Percentiles rank a stretch among this genome's conserved stretches.
phyloP scores from a whole-genome alignment of 2,797 vertebrate species.

The Hypotaenidia philippensis region DNA sequence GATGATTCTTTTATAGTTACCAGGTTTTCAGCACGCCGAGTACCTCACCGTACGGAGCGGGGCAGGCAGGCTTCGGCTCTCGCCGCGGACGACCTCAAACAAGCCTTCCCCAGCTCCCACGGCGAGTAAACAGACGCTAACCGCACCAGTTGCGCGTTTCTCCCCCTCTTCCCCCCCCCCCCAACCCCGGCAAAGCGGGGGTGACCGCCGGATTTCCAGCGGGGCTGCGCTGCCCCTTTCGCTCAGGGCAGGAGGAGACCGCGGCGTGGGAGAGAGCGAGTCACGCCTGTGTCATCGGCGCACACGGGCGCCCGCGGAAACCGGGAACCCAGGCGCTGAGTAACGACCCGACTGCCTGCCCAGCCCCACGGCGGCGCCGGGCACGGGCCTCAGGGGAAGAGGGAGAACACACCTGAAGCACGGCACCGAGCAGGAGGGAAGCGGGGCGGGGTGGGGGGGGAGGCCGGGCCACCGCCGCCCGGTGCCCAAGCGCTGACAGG shows the following conservation, averaged over 20 bases:
- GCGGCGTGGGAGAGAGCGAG: background rate
- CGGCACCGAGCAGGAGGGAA: background rate
- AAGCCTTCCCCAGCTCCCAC: background rate
- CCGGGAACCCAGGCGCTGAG: background rate
- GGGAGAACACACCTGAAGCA: background rate
- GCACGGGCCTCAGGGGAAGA: background rate
- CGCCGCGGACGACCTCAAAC: background rate
- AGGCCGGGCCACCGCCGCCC: background rate
- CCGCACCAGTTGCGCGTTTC: background rate
- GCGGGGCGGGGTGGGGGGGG: too few relatives aligned
- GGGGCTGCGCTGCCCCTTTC: background rate
- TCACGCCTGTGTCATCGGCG: background rate
- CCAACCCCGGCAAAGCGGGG: background rate
- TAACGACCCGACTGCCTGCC: accelerated
- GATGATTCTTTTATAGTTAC: background rate
- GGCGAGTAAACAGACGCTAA: accelerated
- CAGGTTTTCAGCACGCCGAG: background rate
- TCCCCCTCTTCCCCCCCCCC: accelerated
- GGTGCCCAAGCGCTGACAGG: background rate
- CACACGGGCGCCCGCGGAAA: background rate
- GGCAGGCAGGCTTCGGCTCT: background rate
- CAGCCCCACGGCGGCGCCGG: background rate
- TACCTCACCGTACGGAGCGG: background rate
- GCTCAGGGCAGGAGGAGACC: background rate
- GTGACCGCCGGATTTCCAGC: background rate